Percentiles rank a stretch among this genome's conserved stretches.
Evolutionary conservation across 2,113 vertebrate genomes (phyloP).

Genomic region (Falco punctatus): DNA sequence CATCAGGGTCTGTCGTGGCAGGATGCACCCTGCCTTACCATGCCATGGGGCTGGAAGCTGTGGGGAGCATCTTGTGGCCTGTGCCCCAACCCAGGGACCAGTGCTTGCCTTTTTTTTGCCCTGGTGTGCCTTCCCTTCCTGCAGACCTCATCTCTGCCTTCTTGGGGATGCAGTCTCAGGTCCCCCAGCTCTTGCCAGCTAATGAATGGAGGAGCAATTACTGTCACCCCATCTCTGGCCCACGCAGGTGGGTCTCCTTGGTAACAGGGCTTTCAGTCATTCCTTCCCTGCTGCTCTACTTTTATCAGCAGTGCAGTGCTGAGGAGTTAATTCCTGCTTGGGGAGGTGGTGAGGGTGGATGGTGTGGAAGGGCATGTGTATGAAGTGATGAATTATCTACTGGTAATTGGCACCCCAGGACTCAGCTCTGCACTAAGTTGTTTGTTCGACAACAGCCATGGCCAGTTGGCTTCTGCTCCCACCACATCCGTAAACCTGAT

Average conservation of each 20-base stretch:
- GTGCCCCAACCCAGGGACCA: too few species aligned
- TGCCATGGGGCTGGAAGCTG: neutral
- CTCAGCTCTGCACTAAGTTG: neutral
- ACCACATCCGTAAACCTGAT: neutral
- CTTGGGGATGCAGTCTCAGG: neutral
- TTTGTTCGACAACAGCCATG: neutral
- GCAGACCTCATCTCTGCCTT: neutral
- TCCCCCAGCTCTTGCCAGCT: neutral
- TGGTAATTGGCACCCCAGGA: slow-evolving; percentile 22
- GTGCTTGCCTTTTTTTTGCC: neutral
- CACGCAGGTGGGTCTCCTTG: slow-evolving; percentile 58
- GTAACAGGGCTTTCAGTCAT: slow-evolving; percentile 40
- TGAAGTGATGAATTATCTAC: neutral
- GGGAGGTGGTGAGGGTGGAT: slow-evolving; percentile 1
- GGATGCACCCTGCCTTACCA: neutral
- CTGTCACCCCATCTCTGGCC: slow-evolving; percentile 66
- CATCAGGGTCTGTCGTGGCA: neutral
- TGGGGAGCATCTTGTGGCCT: neutral
- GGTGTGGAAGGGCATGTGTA: neutral
- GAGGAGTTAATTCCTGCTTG: slow-evolving; percentile 15
- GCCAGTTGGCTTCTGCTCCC: neutral
- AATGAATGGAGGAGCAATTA: slow-evolving; percentile 49
- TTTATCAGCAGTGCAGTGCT: neutral
- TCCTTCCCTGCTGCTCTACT: slow-evolving; percentile 19
- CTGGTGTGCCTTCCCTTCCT: neutral